Evolutionary conservation across 2,797 vertebrate species (phyloP).

Genomic region (Falco berigora): DNA sequence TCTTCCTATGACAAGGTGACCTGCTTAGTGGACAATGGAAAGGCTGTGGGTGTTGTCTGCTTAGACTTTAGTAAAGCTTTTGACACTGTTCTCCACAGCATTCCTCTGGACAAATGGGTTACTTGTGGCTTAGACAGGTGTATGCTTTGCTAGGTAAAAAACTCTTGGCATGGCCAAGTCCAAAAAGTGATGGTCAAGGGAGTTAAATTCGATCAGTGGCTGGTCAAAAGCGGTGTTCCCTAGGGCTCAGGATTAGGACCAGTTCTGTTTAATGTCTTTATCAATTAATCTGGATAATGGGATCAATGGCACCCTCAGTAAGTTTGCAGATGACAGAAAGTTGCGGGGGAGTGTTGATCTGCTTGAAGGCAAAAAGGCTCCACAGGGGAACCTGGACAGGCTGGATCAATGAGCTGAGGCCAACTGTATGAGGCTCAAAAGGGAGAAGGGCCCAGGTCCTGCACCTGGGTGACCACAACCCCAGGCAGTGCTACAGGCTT

Average conservation of each 20-base stretch:
- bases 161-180: no score
- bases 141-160: no score
- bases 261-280: not conserved
- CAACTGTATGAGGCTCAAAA: no score
- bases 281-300: not conserved
- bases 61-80: not conserved
- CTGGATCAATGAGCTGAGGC: not conserved
- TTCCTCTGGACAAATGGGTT: no score
- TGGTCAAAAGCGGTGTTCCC: not conserved
- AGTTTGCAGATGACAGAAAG: not conserved
- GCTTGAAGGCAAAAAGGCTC: not conserved
- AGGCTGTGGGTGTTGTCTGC: not conserved
- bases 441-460: no score
- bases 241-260: not conserved
- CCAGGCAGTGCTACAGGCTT: no score
- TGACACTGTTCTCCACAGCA: not conserved
- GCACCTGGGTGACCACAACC: no score
- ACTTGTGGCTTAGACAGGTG: no score
- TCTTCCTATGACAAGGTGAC: not conserved
- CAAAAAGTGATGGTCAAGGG: not conserved
- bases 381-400: not conserved
- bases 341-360: fast-evolving
- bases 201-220: not conserved
- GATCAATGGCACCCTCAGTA: fast-evolving
- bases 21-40: not conserved